Base-by-base conservation (phyloP, 2,888 invertebrate species). In the Plusia festucae region DNA sequence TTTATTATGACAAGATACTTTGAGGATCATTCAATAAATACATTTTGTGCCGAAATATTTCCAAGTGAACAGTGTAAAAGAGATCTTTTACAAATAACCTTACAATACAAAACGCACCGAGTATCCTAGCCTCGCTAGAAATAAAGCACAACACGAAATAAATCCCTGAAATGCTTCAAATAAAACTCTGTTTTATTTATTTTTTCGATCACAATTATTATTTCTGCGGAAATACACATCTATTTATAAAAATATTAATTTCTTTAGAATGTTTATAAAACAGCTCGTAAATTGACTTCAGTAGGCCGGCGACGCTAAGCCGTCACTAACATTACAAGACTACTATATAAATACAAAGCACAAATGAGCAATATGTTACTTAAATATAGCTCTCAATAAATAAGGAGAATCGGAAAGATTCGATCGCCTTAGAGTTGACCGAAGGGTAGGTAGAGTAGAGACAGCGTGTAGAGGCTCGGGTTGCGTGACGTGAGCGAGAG, bases 141-240 rank as follows among this genome's bases (percentile, higher is more conserved):
- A 65, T 85, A 83, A 90, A 91, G 92, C 94, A 92, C 93, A 90
- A 92, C 91, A 88, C 91, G 87, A 89, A 91, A 90, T 85, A 85
- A 88, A 89, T 91, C 90, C 92, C 91, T 92, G 91, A 94, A 93
- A 93, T 91, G 91, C 91, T 91, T 88, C 89, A 94, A 94, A 94
- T 94, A 94, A 95, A 95, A 95, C 94, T 95, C 93, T 92, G 94
- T 94, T 94, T 94, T 93, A 94, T 93, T 92, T 61, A n/a, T 24
- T 24, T 86, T 81, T 86, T 81, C 89, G 86, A 94, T 94, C 93
- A 94, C 94, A 93, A 92, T 90, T 88, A 91, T 92, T 91, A 91
- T 90, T 91, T 90, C 85, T 85, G 88, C 88, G 82, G 88, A 86
- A 90, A 90, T 94, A 93, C 91, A 93, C 85, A 85, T 88, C 84